Evolutionary conservation across 2,113 vertebrate genomes (phyloP).

Genomic region (Hypocryptadius cinnamomeus): DNA sequence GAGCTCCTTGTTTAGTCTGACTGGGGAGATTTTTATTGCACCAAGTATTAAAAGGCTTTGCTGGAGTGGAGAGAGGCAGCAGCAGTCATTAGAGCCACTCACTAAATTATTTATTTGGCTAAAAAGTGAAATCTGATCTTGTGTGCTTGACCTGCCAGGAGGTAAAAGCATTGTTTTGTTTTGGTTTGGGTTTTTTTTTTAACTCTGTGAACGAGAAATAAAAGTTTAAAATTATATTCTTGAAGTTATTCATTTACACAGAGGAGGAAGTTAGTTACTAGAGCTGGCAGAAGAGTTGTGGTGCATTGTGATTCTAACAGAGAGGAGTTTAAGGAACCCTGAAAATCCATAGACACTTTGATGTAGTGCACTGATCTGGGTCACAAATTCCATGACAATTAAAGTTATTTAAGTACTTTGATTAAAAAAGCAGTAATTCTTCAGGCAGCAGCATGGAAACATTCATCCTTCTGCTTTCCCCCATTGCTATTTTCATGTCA

Average conservation of each 20-base stretch:
- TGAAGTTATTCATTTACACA: background rate
- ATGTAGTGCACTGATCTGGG: background rate
- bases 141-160: background rate
- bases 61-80: background rate
- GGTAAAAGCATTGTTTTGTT: background rate
- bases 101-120: conserved; percentile 41
- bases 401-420: background rate
- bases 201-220: background rate
- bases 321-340: background rate
- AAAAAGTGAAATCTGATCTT: conserved; percentile 32
- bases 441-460: background rate
- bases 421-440: background rate
- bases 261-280: background rate
- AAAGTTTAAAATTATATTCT: background rate
- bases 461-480: background rate
- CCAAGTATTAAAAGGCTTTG: background rate
- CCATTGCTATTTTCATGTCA: background rate
- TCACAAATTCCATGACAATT: background rate
- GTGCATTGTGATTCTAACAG: background rate
- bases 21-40: conserved; percentile 6
- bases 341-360: background rate
- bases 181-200: background rate
- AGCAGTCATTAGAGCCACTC: background rate
- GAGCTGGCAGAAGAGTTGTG: background rate
- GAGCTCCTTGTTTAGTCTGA: conserved; percentile 3